Evolutionary conservation across 1,140 invertebrate genomes (phyloP).

Genomic region (Drosophila subobscura): DNA sequence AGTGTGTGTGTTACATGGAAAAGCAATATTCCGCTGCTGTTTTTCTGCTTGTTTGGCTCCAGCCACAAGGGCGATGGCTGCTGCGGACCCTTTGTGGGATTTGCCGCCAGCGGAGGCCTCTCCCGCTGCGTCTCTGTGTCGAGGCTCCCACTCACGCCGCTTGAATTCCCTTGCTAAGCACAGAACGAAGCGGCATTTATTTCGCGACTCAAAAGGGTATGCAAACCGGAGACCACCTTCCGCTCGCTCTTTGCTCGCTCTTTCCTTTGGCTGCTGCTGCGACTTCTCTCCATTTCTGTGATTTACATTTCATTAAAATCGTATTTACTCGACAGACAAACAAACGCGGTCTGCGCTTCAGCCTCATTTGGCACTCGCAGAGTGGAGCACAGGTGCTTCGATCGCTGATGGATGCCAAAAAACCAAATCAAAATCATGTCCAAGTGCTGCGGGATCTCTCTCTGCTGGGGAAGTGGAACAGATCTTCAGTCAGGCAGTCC

Average conservation of each 20-base stretch:
- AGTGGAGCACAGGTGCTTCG: background rate
- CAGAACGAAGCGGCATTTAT: too few species aligned
- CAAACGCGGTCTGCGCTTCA: slow-evolving; percentile 52
- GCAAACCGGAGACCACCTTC: too few species aligned
- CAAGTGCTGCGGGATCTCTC: too few species aligned
- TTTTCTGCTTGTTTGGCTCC: slow-evolving; percentile 24
- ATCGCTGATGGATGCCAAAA: too few species aligned
- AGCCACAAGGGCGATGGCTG: slow-evolving; percentile 6
- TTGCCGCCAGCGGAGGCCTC: background rate
- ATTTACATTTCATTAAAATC: slow-evolving; percentile 82
- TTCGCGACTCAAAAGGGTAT: background rate
- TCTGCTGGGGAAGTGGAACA: too few species aligned
- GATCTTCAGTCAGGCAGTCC: too few species aligned
- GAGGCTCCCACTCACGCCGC: slow-evolving; percentile 9
- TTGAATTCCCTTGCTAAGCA: too few species aligned
- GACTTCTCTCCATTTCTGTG: slow-evolving; percentile 18
- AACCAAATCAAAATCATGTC: too few species aligned
- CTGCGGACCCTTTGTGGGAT: background rate
- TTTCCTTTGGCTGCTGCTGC: background rate
- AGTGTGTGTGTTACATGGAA: slow-evolving; percentile 63
- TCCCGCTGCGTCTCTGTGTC: slow-evolving; percentile 4
- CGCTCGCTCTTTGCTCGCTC: too few species aligned
- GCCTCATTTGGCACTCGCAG: slow-evolving; percentile 42
- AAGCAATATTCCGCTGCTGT: slow-evolving; percentile 59
- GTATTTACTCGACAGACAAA: slow-evolving; percentile 80